Conservation (phyloP, 2,113 vertebrate species). For the Sapayoa aenigma region DNA sequence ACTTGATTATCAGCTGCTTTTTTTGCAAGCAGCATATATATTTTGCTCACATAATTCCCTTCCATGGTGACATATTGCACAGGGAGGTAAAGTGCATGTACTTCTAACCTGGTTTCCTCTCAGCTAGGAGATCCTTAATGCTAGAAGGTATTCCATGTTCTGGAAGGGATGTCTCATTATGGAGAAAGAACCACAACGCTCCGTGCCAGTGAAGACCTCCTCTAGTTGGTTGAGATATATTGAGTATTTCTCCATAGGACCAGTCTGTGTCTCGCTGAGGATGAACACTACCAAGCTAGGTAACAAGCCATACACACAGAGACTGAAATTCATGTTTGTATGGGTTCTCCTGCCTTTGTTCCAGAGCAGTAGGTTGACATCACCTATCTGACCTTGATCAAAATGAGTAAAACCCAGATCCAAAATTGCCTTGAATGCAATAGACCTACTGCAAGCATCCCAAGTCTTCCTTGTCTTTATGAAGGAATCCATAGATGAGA, state of each 20-base stretch:
- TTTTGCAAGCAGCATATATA: neutral
- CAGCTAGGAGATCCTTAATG: neutral
- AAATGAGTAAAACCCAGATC: neutral
- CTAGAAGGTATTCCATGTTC: neutral
- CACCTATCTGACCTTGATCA: neutral
- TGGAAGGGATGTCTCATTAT: neutral
- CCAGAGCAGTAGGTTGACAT: neutral
- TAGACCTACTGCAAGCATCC: neutral
- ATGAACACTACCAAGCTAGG: neutral
- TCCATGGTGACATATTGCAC: neutral
- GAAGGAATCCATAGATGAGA: neutral
- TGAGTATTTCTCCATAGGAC: neutral
- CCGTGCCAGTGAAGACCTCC: neutral
- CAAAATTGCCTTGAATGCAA: neutral
- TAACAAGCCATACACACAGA: neutral
- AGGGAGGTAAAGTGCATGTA: fast-evolving
- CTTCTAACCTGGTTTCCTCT: neutral
- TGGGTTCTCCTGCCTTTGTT: neutral
- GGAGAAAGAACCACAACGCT: neutral
- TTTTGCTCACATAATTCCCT: neutral
- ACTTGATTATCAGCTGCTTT: neutral
- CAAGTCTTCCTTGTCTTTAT: neutral
- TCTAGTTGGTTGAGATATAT: neutral
- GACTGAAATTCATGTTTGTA: neutral
- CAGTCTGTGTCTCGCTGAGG: neutral